A percentile compares a stretch with the other conserved stretches of the same genome.
Conservation (phyloP, 2,797 vertebrate genomes). For the Adrianichthys oophorus region DNA sequence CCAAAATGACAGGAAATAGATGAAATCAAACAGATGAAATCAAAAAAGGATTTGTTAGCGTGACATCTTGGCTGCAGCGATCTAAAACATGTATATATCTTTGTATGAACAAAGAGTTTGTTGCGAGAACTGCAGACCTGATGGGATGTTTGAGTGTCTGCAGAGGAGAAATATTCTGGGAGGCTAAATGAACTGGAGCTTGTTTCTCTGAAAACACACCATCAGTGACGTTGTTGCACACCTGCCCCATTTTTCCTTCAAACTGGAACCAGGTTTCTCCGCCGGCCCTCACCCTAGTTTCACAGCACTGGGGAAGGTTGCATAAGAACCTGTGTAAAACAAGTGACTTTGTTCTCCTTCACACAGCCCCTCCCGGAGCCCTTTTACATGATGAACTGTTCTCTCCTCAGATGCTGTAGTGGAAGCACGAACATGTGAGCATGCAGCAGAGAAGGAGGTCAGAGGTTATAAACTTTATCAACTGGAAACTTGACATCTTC, state of each 20-base stretch:
- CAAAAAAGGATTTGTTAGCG: no score
- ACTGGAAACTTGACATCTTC: slow-evolving; percentile 2
- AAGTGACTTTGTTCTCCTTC: slow-evolving; percentile 29
- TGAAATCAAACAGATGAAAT: no score
- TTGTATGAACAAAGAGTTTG: no score
- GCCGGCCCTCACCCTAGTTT: slow-evolving; percentile 41
- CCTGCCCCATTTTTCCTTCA: slow-evolving; percentile 13
- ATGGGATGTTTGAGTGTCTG: neutral
- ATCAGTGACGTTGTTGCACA: slow-evolving; percentile 7
- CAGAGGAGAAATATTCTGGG: slow-evolving; percentile 24
- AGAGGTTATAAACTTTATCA: slow-evolving; percentile 19
- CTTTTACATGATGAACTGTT: slow-evolving; percentile 25
- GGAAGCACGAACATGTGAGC: no score
- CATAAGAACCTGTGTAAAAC: slow-evolving; percentile 38
- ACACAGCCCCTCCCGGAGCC: slow-evolving; percentile 8
- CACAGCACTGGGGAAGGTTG: slow-evolving; percentile 43
- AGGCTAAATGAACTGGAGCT: no score
- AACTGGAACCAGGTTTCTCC: slow-evolving; percentile 37
- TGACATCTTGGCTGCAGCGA: no score
- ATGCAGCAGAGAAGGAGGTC: slow-evolving; percentile 18
- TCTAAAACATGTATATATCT: no score
- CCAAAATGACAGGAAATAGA: no score
- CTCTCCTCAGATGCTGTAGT: neutral
- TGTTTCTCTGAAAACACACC: slow-evolving; percentile 7
- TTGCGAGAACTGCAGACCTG: no score